Base-by-base conservation (phyloP, 2,113 vertebrate species). In the Proterorhinus semilunaris region DNA sequence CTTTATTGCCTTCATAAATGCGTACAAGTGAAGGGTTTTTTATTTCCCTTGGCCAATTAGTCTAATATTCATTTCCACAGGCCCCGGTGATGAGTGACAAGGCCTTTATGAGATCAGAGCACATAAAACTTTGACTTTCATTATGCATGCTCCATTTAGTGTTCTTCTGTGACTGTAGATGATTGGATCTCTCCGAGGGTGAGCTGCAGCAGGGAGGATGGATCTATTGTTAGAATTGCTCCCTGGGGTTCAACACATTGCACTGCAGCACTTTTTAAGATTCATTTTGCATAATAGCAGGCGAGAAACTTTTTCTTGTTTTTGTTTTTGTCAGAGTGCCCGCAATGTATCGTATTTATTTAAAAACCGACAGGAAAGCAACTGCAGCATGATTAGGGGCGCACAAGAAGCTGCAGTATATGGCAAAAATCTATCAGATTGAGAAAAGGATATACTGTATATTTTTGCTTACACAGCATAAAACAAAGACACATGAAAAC, bases 211-310 rank as follows among this genome's bases (percentile, higher is more conserved):
- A 70, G 71, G 7, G 47, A 82, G 74, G 70, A 62, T 65, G 66
- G 58, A 69, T 75, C 87, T 86, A 87, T 86, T 83, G 85, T 83
- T 85, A 82, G 81, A 71, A 17, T 73, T 68, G 27, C 79, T 89
- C 86, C 75, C 74, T 65, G 70, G 75, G 79, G 75, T 62, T 62
- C 7, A 57, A 57, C 65, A 58, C 16, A 67, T 72, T 62, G 66
- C 17, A 66, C 62, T 62, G 75, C 72, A 55, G 48, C 62, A 51
- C 61, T 80, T 59, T 49, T 12, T 46, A 50, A 69, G 55, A 58
- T 69, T 64, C 70, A 66, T 83, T 80, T 69, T 76, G 47, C 61
- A 76, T 57, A 43, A 45, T 49, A 17, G 16, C 27, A 36, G 16
- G 5, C 42, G 64, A 59, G 54, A 15, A 27, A 63, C 44, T 47